Evolutionary conservation across 2,113 vertebrate species (phyloP).

Genomic region (Elachura formosa): DNA sequence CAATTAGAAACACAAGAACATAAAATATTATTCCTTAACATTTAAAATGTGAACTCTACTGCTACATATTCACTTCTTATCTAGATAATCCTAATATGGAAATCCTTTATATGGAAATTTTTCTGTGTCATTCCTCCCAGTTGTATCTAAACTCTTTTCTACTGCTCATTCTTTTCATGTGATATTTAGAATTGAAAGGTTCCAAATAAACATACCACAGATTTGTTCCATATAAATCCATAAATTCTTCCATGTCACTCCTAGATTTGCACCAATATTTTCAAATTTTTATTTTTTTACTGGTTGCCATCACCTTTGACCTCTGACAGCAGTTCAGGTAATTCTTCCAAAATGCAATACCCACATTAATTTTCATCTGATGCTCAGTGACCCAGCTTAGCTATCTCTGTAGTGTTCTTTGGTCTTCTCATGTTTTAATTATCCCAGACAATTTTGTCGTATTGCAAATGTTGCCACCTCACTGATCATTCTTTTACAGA

Average conservation of each 20-base stretch:
- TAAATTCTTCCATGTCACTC: not conserved
- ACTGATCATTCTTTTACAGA: constrained; percentile 9
- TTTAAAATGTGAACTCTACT: not conserved
- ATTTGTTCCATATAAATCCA: not conserved
- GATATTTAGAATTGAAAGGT: not conserved
- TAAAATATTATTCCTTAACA: not conserved
- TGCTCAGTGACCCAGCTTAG: not conserved
- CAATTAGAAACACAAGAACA: not conserved
- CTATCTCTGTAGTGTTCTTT: not conserved
- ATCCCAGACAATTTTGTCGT: constrained; percentile 9
- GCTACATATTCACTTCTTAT: not conserved
- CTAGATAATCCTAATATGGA: not conserved
- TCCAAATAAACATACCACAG: not conserved
- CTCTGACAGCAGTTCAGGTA: not conserved
- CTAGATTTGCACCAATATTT: not conserved
- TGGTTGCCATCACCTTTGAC: not conserved
- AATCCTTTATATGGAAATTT: not conserved
- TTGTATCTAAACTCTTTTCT: not conserved
- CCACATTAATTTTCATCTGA: not conserved
- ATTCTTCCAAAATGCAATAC: not conserved
- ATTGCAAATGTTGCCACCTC: not conserved
- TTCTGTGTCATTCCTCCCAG: not conserved
- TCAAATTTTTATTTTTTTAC: not conserved
- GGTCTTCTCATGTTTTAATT: constrained; percentile 25
- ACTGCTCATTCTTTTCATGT: not conserved